These are phyloP conservation scores for Coenobita brevimanus DNA, from an alignment of 1,140 invertebrate genomes.

Conservation along the genomic window DNA sequence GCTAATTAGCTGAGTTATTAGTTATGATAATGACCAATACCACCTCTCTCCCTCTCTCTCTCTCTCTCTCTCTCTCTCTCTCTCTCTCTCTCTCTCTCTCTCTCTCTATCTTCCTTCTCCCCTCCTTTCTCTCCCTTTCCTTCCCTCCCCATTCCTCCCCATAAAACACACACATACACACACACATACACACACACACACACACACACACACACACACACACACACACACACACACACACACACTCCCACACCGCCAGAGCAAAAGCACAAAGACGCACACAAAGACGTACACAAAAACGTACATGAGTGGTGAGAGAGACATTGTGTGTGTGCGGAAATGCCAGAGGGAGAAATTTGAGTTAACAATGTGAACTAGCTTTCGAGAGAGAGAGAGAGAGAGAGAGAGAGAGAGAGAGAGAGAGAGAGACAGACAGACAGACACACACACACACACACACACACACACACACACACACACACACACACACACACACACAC, in stretches of 20 bases:
- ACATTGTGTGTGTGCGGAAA: neutral
- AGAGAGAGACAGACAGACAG: neutral
- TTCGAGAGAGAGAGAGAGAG: too few species aligned
- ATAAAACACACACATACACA: too few species aligned
- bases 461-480: neutral
- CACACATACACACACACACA: neutral
- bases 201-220: neutral
- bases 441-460: neutral
- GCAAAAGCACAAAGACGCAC: too few species aligned
- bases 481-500: neutral
- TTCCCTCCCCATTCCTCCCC: neutral
- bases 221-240: neutral
- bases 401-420: neutral
- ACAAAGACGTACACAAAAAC: too few species aligned
- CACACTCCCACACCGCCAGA: too few species aligned
- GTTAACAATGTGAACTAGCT: neutral
- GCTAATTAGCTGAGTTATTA: conserved; percentile 43
- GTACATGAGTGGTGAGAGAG: too few species aligned
- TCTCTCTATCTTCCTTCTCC: neutral
- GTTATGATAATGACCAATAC: neutral
- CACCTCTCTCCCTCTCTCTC: neutral
- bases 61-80: neutral
- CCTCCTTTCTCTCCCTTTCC: neutral
- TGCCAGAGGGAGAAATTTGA: neutral
- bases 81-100: neutral